Evolutionary conservation across 1,140 invertebrate species (phyloP), one percentile per base, ranked within the genome.

Genomic region (Drosophila grimshawi): DNA sequence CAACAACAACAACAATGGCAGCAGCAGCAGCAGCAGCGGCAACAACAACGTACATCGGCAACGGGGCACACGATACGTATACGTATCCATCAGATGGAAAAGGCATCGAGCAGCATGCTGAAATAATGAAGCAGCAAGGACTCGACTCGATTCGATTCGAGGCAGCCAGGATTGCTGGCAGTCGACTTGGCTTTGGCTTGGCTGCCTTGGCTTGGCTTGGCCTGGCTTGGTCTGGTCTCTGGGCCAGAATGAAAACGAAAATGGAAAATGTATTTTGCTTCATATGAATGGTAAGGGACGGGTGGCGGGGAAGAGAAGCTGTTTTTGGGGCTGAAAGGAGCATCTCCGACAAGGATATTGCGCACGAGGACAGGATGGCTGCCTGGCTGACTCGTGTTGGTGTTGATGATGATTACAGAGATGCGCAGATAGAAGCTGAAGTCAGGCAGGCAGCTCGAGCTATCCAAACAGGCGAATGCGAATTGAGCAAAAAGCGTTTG

Each of bases 121-220:
- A 88, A 88, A 88, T 88, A 88, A 88, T 88, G 85, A 88, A 88
- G 85, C 85, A 88, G 85, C 85, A 88, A 88, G 85, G 85, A 89
- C 85, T 88, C 83, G 83, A 81, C 76, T 78, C 80, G 70, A 74
- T 51, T 81, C 79, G 53, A 65, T 53, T 66, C 77, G 64, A 66
- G 76, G 68, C 66, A 73, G 39, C 61, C 61, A 43, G 51, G 10
- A 39, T 46, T 32, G 45, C 59, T 48, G 45, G 33, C 55, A 35
- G 70, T 70, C 57, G 73, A 65, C 76, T 79, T 83, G 80, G 57
- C 51, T 67, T 61, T 45, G 60, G 52, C 51, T 63, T 57, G 55
- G 39, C 51, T 30, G 45, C 4, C 30, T 32, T 62, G 59, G 51
- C 11, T 43, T 55, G 53, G 52, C 33, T 27, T 64, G 62, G 46